Base-by-base conservation (phyloP, 2,888 invertebrate genomes). In the Exocentrus adspersus region DNA sequence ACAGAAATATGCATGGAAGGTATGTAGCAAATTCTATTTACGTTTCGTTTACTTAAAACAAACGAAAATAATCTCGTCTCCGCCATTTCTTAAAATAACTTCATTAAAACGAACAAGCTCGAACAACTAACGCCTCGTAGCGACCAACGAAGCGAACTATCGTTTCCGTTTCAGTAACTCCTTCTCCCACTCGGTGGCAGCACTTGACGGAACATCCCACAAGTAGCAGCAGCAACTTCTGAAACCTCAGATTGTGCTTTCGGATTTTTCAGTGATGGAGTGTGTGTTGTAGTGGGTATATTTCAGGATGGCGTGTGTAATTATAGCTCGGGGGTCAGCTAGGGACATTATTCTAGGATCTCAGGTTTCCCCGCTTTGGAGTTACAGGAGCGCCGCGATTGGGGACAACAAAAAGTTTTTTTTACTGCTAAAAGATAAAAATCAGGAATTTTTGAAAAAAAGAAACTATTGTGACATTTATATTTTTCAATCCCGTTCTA, bases 271-370 rank as follows among this genome's bases (percentile, higher is more conserved):
- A 43, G 54, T 54, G 21, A 24, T 43, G 9, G 53, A 45, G 43
- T 28, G 54, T 17, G 28, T 43, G 54, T 24, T 28, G 54, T 28
- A 54, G 54, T 30, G 43, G 42, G 42, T 28, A 16, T 54, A 54
- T 54, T 54, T 54, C 43, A 43, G 54, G 28, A 28, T 43, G 43
- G 28, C 54, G 51, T 14, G 20, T 17, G 12, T 54, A 54, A 54
- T 54, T 54, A 54, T 54, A 54, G 43, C 42, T 9, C 28, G 37
- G 43, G 54, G 43, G 43, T 54, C 43, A 43, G 43, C 41, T 43
- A 54, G 28, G 42, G 54, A 43, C 54, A 43, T 45, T 43, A 42
- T 43, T 54, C 43, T 43, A 19, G 28, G 43, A 7, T 43, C 43
- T 54, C 43, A 19, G 21, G 43, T 54, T 54, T 54, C 43, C 54